Evolutionary conservation across 2,113 vertebrate species (phyloP), one percentile per base, ranked within the genome.

Genomic region (Indicator maculatus): DNA sequence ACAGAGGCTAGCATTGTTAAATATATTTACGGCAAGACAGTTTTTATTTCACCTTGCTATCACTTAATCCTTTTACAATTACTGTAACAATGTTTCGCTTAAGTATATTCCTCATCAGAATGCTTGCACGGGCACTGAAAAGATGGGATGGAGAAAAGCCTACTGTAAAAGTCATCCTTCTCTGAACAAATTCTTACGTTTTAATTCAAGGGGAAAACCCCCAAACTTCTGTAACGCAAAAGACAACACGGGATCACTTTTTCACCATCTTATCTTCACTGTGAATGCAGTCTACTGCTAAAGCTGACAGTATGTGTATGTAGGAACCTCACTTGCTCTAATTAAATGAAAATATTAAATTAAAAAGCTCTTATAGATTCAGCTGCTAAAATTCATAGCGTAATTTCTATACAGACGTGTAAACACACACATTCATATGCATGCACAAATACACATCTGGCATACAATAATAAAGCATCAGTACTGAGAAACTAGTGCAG

Each of bases 151-250:
- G 28, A 33, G 16, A 30, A 53, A 86, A 86, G 69, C 81, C 71
- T 60, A 33, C 8, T 70, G 27, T 39, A 93, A 90, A 78, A 91
- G 86, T 63, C 80, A 95, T 86, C 60, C 12, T 89, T 82, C 53
- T 52, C 65, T 4, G 9, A 38, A 53, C 31, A 56, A 44, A 74
- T 20, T 59, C 71, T 83, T 89, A 95, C 28, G 21, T 63, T 84
- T 85, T 76, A 73, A 66, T 63, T 78, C 12, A 10, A 14, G 20
- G 3, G 4, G 2, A 12, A n/a, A 70, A 74, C 9, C 26, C 26
- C 8, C 31, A 47, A 39, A 5, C n/a, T 71, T 77, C 21, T 36
- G 30, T 41, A 41, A 82, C 7, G 12, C 28, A 45, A 80, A 77
- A 67, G 60, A n/a, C 21, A 47, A 52, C 16, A 50, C 16, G 36